Conservation (phyloP, 2,797 vertebrate genomes). For the Sciurus vulgaris region DNA sequence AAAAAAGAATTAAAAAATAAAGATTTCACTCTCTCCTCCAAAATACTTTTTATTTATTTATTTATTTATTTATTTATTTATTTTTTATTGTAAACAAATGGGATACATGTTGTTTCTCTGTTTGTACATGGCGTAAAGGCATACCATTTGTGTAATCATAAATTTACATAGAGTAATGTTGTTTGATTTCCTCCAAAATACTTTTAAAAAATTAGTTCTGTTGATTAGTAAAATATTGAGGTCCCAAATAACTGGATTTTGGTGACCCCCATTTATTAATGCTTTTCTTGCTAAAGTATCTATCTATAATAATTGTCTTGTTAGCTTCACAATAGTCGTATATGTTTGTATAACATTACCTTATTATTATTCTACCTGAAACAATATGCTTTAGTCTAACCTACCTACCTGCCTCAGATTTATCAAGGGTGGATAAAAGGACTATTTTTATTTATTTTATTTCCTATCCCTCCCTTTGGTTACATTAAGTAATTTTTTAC, state of each 20-base stretch:
- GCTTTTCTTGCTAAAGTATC: conserved; percentile 31
- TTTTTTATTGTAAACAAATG: too few relatives aligned
- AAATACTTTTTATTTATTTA: too few relatives aligned
- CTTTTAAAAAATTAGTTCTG: not conserved
- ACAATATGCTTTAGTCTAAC: not conserved
- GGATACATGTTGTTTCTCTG: too few relatives aligned
- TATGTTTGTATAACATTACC: not conserved
- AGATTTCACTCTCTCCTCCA: too few relatives aligned
- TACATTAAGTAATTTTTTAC: conserved; percentile 49
- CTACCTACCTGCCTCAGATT: conserved; percentile 4
- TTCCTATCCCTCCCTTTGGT: conserved; percentile 19
- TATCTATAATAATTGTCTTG: not conserved
- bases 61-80: too few relatives aligned
- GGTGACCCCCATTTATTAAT: not conserved
- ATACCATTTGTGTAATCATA: too few relatives aligned
- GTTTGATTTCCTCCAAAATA: too few relatives aligned
- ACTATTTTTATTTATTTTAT: not conserved
- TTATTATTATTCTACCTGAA: conserved; percentile 31
- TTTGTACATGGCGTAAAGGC: too few relatives aligned
- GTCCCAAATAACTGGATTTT: conserved; percentile 33
- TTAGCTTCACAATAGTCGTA: conserved; percentile 1
- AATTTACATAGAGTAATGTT: too few relatives aligned
- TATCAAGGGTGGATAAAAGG: not conserved
- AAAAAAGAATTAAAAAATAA: too few relatives aligned
- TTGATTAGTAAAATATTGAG: conserved; percentile 53